Evolutionary conservation across 2,888 invertebrate genomes (phyloP).

Genomic region (Myopa testacea): DNA sequence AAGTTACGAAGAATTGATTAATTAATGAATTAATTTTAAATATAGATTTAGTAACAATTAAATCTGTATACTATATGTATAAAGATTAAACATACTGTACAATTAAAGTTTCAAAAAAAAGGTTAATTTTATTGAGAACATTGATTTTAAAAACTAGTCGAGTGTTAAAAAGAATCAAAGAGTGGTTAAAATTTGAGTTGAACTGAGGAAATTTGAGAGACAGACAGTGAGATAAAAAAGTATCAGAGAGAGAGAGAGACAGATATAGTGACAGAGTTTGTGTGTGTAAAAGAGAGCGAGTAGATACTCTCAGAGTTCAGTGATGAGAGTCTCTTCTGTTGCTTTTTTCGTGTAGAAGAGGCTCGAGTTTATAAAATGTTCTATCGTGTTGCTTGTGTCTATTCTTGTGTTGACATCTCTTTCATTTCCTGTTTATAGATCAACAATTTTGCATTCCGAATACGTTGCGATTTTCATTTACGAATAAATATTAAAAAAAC

Average conservation of each 20-base stretch:
- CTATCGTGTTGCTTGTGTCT: neutral
- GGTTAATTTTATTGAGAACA: slow-evolving; percentile 12
- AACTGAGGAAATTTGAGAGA: neutral
- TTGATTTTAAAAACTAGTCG: slow-evolving; percentile 30
- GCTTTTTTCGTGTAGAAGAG: too few relatives aligned
- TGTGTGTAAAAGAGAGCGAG: neutral
- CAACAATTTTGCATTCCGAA: neutral
- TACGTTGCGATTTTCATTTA: neutral
- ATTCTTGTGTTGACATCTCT: neutral
- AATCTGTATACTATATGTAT: neutral
- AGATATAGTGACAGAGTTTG: neutral
- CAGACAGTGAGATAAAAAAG: neutral
- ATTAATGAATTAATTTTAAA: slow-evolving; percentile 46
- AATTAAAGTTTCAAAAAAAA: slow-evolving; percentile 37
- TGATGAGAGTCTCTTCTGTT: too few relatives aligned
- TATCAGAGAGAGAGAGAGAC: neutral
- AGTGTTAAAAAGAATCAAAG: neutral
- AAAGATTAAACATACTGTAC: slow-evolving; percentile 38
- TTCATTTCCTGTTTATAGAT: neutral
- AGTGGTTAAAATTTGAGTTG: slow-evolving; percentile 5
- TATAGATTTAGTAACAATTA: slow-evolving; percentile 45
- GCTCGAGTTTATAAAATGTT: too few relatives aligned
- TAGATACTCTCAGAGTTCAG: too few relatives aligned
- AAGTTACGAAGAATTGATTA: slow-evolving; percentile 41
- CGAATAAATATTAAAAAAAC: too few relatives aligned